Evolutionary conservation across 2,888 invertebrate genomes (phyloP), one percentile per base, ranked within the genome.

Genomic region (Pycnomerus fuliginosus): DNA sequence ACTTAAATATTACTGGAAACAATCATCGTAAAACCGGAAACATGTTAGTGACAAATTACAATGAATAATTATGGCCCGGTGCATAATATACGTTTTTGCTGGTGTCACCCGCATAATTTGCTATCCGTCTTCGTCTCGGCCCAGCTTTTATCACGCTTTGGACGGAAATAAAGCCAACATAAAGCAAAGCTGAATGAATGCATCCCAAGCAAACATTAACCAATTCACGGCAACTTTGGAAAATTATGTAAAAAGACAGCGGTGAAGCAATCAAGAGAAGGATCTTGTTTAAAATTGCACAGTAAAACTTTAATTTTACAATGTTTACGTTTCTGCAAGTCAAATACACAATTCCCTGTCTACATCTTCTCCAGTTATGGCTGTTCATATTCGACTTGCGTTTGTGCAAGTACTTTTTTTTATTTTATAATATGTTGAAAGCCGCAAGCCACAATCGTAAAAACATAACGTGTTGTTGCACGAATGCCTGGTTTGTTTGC

Each of bases 31-130:
- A 60, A 59, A 56, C 53, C 52, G 48, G 48, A 60, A 59, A 53
- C 58, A 55, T 60, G 60, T 55, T 58, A 47, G 53, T 59, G 61
- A 60, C 60, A 60, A 60, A 55, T 56, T 55, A 58, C 53, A 55
- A 58, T 58, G 61, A 61, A 57, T 61, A 61, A 61, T 59, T 60
- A 58, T 44, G 50, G 44, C 48, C 40, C 44, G 50, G 50, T 53
- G 52, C 53, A 55, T 50, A 58, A 58, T 56, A 48, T 50, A 50
- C 49, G 54, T 54, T 58, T 58, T 56, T 56, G 57, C 46, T 46
- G 42, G 40, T 42, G 51, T 48, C 53, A 50, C 33, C 44, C 48
- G 46, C 50, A 50, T 42, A 42, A 50, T 34, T 32, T 37, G 35
- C 25, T 36, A 52, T 53, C 53, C 50, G 47, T 55, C 54, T 44